Evolutionary conservation across 1,140 invertebrate genomes (phyloP), one percentile per base, ranked within the genome.

Genomic region (Ruditapes philippinarum): DNA sequence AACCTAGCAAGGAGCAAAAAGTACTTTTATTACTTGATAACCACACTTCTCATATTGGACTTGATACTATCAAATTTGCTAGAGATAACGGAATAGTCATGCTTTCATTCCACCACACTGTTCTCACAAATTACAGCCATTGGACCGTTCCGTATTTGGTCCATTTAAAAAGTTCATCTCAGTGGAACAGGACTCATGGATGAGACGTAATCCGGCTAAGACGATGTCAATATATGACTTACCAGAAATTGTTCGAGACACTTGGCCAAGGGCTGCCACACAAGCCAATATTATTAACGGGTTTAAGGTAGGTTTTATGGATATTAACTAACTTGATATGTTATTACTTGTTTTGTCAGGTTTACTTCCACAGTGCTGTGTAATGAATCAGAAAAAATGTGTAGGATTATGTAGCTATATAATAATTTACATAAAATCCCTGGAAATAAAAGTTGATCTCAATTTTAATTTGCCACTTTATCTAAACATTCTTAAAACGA

Each of bases 91-190:
- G 82, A 17, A 88, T 93, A 4, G 74, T 89, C 36, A 60, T 93
- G 78, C 51, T 92, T 0, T 85, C 92, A 0, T 86, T 91, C 91
- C 91, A 11, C 89, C 86, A 42, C 91, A 92, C 51, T 89, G 89
- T 36, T n/a, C 0, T 1, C 70, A 74, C 25, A 74, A 74, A 51
- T 42, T 73, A 42, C 68, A 73, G 68, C 68, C 68, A 22, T 22
- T 73, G 68, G 68, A 73, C 60, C 33, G 51, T 1, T 49, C 78
- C 38, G 91, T 91, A 19, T 91, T 82, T 68, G 92, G 93, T 0
- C 94, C 96, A 31, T 94, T 96, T 7, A 96, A 96, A 65, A 86
- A 33, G 28, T 91, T 42, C 68, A 73, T 54, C 25, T 81, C 40
- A 33, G 76, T 1, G 51, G 42, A 40, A 33, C 57, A 49, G 14